A percentile compares a stretch with the other conserved stretches of the same genome.
Conservation (phyloP, 2,113 vertebrate species). For the Haliaeetus leucogaster region DNA sequence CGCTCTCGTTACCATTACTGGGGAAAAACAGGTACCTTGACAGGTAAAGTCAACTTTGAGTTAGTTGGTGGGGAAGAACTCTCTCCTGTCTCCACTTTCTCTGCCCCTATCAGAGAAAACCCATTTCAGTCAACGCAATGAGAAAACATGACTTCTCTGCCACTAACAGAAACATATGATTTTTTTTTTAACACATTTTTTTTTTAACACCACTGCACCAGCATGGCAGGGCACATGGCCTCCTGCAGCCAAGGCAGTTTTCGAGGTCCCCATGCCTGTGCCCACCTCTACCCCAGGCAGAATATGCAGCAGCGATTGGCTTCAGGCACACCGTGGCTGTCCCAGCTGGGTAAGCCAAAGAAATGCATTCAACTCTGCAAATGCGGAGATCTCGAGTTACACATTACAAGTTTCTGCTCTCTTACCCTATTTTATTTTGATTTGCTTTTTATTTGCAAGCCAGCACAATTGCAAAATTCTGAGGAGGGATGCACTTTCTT, state of each 20-base stretch:
- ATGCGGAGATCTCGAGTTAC: neutral
- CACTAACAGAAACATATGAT: fast-evolving
- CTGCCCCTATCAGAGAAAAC: neutral
- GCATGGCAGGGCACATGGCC: fast-evolving
- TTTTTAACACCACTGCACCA: neutral
- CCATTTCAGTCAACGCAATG: neutral
- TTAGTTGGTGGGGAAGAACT: neutral
- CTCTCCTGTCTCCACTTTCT: neutral
- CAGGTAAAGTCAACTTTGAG: neutral
- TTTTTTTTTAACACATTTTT: neutral
- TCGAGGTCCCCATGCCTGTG: neutral
- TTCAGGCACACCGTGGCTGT: neutral
- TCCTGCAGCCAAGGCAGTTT: neutral
- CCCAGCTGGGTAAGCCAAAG: neutral
- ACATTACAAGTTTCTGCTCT: neutral
- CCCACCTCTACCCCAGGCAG: neutral
- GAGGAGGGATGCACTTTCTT: neutral
- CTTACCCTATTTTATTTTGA: neutral
- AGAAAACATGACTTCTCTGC: neutral
- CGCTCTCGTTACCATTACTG: neutral
- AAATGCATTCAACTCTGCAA: fast-evolving
- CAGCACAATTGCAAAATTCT: neutral
- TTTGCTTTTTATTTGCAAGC: neutral
- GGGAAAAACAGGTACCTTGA: neutral
- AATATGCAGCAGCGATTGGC: fast-evolving